Evolutionary conservation across 2,888 invertebrate genomes (phyloP), one percentile per base, ranked within the genome.

Genomic region (Drosophila vallismaia): DNA sequence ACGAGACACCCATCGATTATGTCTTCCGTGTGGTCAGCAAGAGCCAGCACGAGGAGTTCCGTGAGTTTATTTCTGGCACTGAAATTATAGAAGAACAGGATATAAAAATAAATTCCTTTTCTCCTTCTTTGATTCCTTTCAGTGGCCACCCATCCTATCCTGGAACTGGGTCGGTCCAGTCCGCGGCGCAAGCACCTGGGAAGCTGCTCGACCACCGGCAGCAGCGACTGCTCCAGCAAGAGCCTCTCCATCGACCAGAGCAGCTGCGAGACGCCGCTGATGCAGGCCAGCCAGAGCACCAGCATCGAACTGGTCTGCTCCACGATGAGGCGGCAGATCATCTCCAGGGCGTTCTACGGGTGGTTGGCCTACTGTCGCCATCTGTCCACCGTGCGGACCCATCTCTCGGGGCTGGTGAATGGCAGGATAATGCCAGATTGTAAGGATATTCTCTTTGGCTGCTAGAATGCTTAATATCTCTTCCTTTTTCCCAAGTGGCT

Each of bases 341-440:
- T 98, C 75, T 98, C 98, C 0, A 93, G 98, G 68, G 98, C 98
- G 9, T 98, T 98, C 92, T 98, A 98, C 90, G 98, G 98, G 40
- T 98, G 98, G 98, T 92, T 98, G 68, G 97, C 98, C 0, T 97
- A 98, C 90, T 98, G 98, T 89, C 93, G 98, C 12, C 98, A 98
- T 88, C 92, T 98, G 87, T 96, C 97, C 46, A 98, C 98, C 0
- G 97, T 99, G 1, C 93, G 98, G 48, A 98, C 97, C 0, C 98
- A 98, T 92, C 94, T 98, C 19, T 96, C 97, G 36, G 97, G 97
- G 0, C 92, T 98, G 31, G 97, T 98, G 0, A 94, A 97, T 90
- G 93, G 94, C 0, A 94, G 93, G 73, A 96, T 96, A 55, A 92
- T 96, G n/a, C 93, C 94, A 36, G 93, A 93, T 87, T 92, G 94